phyloP scores from a whole-genome alignment of 2,113 vertebrate species.

The Telmatochromis bifrenatus region DNA sequence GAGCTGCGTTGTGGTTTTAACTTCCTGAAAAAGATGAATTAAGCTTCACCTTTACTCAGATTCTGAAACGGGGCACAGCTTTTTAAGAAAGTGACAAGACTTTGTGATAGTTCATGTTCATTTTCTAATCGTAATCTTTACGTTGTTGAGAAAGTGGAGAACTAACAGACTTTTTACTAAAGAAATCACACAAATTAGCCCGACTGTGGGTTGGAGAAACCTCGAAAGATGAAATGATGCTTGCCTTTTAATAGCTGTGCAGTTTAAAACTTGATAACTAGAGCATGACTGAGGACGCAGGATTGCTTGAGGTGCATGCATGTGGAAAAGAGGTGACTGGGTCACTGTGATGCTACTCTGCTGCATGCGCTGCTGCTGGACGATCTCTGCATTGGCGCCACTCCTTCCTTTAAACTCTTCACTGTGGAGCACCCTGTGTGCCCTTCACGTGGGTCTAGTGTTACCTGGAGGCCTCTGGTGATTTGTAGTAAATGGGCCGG shows the following conservation, averaged over 20 bases:
- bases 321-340: not conserved
- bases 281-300: not conserved
- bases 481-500: not conserved
- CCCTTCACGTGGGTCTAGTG: not conserved
- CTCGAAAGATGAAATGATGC: not conserved
- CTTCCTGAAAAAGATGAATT: not conserved
- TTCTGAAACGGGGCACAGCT: not conserved
- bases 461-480: not conserved
- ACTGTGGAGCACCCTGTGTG: not conserved
- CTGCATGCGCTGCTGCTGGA: not conserved
- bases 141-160: not conserved
- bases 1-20: not conserved
- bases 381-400: not conserved
- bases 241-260: not conserved
- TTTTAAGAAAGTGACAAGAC: not conserved
- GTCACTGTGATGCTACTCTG: not conserved
- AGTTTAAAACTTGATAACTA: not conserved
- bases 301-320: not conserved
- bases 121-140: not conserved
- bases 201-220: not conserved
- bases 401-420: not conserved
- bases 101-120: not conserved
- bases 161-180: not conserved
- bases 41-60: not conserved
- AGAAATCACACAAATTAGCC: fast-evolving